Evolutionary conservation across 2,113 vertebrate species (phyloP).

Genomic region (Xenopus tropicalis): DNA sequence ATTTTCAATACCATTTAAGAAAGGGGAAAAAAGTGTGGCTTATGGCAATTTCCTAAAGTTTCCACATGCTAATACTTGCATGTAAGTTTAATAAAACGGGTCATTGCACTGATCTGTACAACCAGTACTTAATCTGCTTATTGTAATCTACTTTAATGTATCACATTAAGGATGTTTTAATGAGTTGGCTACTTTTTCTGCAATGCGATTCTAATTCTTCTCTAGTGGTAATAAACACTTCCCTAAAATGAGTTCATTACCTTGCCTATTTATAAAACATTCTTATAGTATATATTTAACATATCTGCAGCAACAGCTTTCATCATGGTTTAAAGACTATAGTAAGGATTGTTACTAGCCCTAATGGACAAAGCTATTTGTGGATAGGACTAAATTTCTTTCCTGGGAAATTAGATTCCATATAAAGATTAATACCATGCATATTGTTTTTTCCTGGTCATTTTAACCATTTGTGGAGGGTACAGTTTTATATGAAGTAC

Average conservation of each 20-base stretch:
- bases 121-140: conserved; percentile 1
- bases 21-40: not conserved
- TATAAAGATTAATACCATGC: not conserved
- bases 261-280: conserved; percentile 2
- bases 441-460: not conserved
- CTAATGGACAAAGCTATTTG: not conserved
- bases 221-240: conserved; percentile 24
- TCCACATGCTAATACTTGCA: conserved; percentile 3
- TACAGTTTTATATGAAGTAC: not conserved
- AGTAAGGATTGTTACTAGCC: not conserved
- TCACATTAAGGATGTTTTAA: conserved; percentile 34
- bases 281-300: conserved; percentile 15
- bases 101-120: conserved; percentile 22
- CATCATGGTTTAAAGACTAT: not conserved
- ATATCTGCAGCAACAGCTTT: conserved; percentile 9
- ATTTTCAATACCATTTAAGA: not conserved
- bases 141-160: conserved; percentile 37
- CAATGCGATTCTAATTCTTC: conserved; percentile 13
- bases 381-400: not conserved
- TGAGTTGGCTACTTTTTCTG: conserved; percentile 27
- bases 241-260: conserved; percentile 7
- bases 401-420: not conserved
- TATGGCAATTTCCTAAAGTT: not conserved
- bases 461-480: not conserved
- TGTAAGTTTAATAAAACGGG: conserved; percentile 31